phyloP scores from a whole-genome alignment of 2,888 invertebrate species.

The Lithophane ornitopus region DNA sequence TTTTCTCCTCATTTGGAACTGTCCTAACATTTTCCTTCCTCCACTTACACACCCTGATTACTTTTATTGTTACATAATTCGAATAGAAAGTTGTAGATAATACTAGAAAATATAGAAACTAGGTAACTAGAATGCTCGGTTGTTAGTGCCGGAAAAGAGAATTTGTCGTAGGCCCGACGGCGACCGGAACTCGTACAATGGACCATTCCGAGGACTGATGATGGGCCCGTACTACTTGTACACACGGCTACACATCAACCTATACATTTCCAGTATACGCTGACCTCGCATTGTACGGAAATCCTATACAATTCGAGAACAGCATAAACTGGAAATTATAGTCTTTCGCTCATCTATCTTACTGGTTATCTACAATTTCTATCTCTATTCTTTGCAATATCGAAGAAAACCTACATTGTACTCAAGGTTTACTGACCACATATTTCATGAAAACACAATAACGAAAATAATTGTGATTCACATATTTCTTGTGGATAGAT shows the following conservation, averaged over 20 bases:
- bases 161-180: constrained; percentile 64
- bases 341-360: constrained; percentile 14
- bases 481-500: neutral
- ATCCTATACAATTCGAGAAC: no score
- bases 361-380: constrained; percentile 6
- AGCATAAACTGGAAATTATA: no score
- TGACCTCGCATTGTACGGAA: no score
- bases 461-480: neutral
- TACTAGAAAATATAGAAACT: constrained; percentile 27
- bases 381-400: constrained; percentile 9
- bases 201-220: constrained; percentile 48
- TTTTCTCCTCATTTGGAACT: no score
- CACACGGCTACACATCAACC: neutral
- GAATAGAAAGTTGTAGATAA: constrained; percentile 33
- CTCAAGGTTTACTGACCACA: neutral
- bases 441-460: constrained; percentile 1
- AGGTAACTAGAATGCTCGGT: constrained; percentile 37
- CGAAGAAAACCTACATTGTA: neutral
- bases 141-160: constrained; percentile 55
- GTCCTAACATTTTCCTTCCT: neutral
- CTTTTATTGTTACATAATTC: neutral
- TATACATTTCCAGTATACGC: no score
- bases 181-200: constrained; percentile 62
- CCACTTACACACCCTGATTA: neutral
- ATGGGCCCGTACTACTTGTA: constrained; percentile 33